phyloP scores from a whole-genome alignment of 92 coral and sea anemone genomes.

The Epizoanthus stellaris region DNA sequence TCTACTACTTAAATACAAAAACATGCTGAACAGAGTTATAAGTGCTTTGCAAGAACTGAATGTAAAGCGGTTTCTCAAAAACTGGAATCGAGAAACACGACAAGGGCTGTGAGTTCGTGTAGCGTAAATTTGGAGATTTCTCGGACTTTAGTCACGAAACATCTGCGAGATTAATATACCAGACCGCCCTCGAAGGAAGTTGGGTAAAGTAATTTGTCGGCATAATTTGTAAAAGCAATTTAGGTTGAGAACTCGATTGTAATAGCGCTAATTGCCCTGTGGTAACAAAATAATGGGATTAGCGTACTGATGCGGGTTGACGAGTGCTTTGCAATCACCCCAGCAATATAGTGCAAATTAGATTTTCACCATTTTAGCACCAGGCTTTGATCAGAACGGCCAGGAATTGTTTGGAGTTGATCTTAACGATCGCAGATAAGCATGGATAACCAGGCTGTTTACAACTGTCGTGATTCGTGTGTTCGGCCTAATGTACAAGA shows the following conservation, averaged over 20 bases:
- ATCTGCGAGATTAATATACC: constrained; percentile 18
- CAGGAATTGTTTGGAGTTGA: not conserved
- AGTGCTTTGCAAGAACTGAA: not conserved
- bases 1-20: constrained; percentile 10
- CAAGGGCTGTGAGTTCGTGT: not conserved
- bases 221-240: constrained; percentile 33
- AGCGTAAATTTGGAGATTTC: not conserved
- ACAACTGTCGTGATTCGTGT: not conserved
- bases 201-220: constrained; percentile 42
- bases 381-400: not conserved
- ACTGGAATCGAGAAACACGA: not conserved
- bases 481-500: constrained; percentile 9
- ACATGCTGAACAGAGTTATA: not conserved
- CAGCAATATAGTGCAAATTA: constrained; percentile 9
- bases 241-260: constrained; percentile 11
- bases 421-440: not conserved
- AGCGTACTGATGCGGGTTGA: constrained; percentile 2
- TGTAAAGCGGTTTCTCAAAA: not conserved
- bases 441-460: not conserved
- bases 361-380: constrained; percentile 30
- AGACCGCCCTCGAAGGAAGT: constrained; percentile 35
- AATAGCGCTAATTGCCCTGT: constrained; percentile 23
- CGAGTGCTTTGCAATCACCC: not conserved
- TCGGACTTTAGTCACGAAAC: constrained; percentile 4
- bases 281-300: constrained; percentile 24